Base-by-base conservation (phyloP, 2,797 vertebrate genomes). In the Amblyopsis hoosieri region DNA sequence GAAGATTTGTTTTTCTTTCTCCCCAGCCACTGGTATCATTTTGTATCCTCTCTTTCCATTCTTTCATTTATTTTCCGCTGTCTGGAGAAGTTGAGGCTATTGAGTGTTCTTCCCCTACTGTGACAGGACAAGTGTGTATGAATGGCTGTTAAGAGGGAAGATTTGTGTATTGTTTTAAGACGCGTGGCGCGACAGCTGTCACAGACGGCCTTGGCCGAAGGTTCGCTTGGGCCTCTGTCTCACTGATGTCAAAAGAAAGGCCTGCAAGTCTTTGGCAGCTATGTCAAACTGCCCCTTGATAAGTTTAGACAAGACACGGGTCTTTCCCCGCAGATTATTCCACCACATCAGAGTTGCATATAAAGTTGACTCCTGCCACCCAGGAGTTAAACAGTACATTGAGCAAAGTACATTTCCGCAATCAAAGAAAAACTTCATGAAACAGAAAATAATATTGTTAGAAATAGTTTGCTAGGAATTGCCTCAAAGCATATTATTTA, bases 101-200 rank as follows among this genome's bases (percentile, higher is more conserved):
- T 54, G 54, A 74, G 82, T 75, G 79, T 78, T 87, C 76, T 72
- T 80, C 66, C 70, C 75, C 69, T 64, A 59, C 81, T 78, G 57
- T 75, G 80, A 79, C 78, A 58, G 78, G 66, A 67, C 64, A 12
- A 81, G 71, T 80, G 83, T 80, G 83, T 81, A 73, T 82, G 49
- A 80, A 84, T 70, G 80, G 81, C 85, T 74, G 69, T 85, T 77
- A 75, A 76, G 62, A 76, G 70, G 74, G 85, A 88, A 76, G 55
- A 62, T n/a, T 45, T 89, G 89, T 91, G 86, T 90, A 87, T 91
- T 88, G 84, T 88, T 89, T 80, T 78, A 84, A 82, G 81, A 74
- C 60, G 46, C 45, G 74, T 63, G 81, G 81, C 67, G 67, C 67
- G 86, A 83, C 82, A 85, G 87, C 80, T 88, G 86, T 90, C 90